Base-by-base conservation (phyloP, 2,888 invertebrate genomes). In the Tuberolachnus salignus region DNA sequence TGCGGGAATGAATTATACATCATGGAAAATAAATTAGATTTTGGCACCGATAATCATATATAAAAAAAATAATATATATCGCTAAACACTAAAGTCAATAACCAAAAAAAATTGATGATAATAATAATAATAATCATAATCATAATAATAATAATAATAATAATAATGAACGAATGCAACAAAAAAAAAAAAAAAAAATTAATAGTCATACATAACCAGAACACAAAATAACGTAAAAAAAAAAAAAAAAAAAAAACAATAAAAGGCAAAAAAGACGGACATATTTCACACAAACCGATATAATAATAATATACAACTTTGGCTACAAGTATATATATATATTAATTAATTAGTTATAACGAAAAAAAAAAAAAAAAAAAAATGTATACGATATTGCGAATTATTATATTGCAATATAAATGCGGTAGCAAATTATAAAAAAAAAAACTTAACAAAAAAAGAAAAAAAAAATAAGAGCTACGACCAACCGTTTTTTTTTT, bases 161-260 rank as follows among this genome's bases (percentile, higher is more conserved):
- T 72, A 49, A 72, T 61, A 67, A 64, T 75, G 66, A 75, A 66
- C 55, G 55, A 75, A 75, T 75, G 55, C 66, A 75, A 75, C 75
- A 64, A 75, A 75, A 75, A n/a, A n/a, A n/a, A n/a, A n/a, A n/a
- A n/a, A n/a, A n/a, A n/a, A n/a, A n/a, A n/a, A n/a, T n/a, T n/a
- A n/a, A 66, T 66, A 66, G 55, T 75, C 66, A 75, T 75, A 75
- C 66, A 75, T 75, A 75, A 75, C 75, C 75, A 75, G 75, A 75
- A 75, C 75, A 66, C 46, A 75, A 57, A 64, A 75, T 55, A 74
- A 74, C 74, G 64, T 74, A 66, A 53, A 74, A 75, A 74, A 73
- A 63, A 51, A 55, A 75, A 57, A 66, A 55, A 55, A 59, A n/a
- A n/a, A n/a, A n/a, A n/a, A n/a, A n/a, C n/a, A n/a, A n/a, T n/a